A percentile compares a stretch with the other conserved stretches of the same genome.
Evolutionary conservation across 1,140 invertebrate genomes (phyloP).

Genomic region (Drosophila obscura): DNA sequence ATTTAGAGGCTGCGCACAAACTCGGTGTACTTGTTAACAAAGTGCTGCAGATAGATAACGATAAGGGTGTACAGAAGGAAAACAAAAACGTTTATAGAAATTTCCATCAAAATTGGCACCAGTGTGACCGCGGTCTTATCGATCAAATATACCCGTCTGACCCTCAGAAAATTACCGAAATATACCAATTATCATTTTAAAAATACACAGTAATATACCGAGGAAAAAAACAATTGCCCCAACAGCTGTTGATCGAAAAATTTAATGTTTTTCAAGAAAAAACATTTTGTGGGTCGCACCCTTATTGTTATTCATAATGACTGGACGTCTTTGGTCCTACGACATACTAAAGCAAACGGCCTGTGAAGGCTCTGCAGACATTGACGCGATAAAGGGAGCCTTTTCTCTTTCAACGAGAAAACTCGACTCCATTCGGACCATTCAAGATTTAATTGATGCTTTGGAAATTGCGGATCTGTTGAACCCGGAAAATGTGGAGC

Average conservation of each 20-base stretch:
- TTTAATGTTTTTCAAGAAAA: too few species aligned
- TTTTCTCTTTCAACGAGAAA: constrained; percentile 35
- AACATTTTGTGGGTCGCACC: too few species aligned
- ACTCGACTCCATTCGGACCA: constrained; percentile 39
- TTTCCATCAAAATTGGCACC: constrained; percentile 61
- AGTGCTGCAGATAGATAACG: constrained; percentile 67
- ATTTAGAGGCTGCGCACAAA: constrained; percentile 62
- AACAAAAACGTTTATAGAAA: constrained; percentile 73
- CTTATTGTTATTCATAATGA: not conserved
- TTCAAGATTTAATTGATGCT: constrained; percentile 64
- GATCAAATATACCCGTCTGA: not conserved
- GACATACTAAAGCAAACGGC: constrained; percentile 64
- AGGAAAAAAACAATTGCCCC: too few species aligned
- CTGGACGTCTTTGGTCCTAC: constrained; percentile 44
- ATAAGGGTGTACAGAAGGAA: constrained; percentile 68
- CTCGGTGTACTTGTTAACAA: constrained; percentile 69
- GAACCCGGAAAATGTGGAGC: constrained; percentile 57
- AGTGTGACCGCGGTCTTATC: too few species aligned
- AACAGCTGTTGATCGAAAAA: too few species aligned
- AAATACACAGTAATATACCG: too few species aligned
- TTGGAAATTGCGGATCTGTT: constrained; percentile 62
- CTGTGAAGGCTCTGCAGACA: constrained; percentile 20
- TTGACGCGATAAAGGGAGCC: constrained; percentile 51
- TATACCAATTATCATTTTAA: too few species aligned
- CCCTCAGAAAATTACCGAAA: not conserved